Conservation (phyloP, 1,140 invertebrate genomes). For the Cydia splendana region DNA sequence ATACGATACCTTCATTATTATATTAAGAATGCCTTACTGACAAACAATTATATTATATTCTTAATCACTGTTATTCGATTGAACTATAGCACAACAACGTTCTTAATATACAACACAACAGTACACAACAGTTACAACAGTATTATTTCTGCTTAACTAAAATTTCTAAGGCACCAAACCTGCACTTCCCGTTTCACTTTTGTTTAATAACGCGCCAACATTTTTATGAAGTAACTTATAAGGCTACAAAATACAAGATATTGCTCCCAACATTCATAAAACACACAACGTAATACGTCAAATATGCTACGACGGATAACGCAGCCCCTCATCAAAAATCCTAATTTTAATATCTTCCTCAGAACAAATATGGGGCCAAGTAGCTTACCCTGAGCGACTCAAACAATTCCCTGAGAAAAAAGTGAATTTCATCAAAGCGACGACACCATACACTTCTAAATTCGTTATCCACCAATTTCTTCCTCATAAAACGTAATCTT, state of each 20-base stretch:
- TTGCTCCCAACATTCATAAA: conserved; percentile 4
- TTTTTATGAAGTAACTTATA: conserved; percentile 14
- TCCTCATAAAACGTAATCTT: conserved; percentile 71
- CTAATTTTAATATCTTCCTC: conserved; percentile 35
- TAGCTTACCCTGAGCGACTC: conserved; percentile 42
- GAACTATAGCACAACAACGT: too few species aligned
- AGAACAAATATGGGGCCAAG: conserved; percentile 41
- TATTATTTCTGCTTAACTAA: not conserved
- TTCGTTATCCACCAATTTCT: conserved; percentile 70
- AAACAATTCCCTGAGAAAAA: conserved; percentile 43
- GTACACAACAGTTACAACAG: not conserved
- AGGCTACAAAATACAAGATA: conserved; percentile 18
- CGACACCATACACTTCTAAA: conserved; percentile 46
- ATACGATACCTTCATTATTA: too few species aligned
- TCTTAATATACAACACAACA: too few species aligned
- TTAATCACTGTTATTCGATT: too few species aligned
- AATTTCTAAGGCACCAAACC: not conserved
- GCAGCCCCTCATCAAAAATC: conserved; percentile 31
- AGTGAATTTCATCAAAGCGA: conserved; percentile 38
- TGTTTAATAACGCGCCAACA: conserved; percentile 16
- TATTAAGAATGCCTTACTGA: too few species aligned
- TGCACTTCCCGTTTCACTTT: not conserved
- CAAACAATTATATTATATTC: too few species aligned
- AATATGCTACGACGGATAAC: conserved; percentile 10
- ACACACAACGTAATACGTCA: conserved; percentile 27